Percentiles rank a stretch among this genome's conserved stretches.
Evolutionary conservation across 2,113 vertebrate species (phyloP).

Genomic region (Pseudorectes ferrugineus): DNA sequence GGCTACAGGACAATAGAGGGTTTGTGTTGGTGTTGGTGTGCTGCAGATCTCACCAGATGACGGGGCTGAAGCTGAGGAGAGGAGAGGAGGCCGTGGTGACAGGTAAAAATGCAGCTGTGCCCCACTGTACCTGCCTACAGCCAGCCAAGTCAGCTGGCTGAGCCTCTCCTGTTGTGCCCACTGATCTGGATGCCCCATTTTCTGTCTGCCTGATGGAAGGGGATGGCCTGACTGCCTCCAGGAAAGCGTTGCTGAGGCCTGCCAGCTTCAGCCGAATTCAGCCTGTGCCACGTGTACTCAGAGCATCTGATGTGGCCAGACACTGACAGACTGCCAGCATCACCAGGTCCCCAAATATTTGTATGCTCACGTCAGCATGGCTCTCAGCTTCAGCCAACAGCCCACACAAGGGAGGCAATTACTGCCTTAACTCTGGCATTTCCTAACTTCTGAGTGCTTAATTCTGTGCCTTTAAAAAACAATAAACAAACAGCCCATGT

Average conservation of each 20-base stretch:
- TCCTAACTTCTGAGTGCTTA: neutral
- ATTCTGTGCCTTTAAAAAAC: neutral
- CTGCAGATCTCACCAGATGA: neutral
- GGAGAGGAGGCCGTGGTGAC: neutral
- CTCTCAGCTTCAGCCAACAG: accelerated
- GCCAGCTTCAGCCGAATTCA: neutral
- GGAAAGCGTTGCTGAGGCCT: neutral
- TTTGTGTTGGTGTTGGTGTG: neutral
- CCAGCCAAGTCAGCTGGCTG: neutral
- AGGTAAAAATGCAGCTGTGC: neutral
- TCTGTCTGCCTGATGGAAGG: accelerated
- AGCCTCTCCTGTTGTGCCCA: neutral
- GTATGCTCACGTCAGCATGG: accelerated
- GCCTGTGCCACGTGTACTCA: neutral
- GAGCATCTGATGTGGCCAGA: neutral
- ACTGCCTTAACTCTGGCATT: neutral
- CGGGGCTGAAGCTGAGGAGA: neutral
- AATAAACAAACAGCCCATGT: neutral
- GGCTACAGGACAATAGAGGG: neutral
- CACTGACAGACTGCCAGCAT: neutral
- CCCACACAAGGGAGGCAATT: neutral
- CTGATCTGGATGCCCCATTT: neutral
- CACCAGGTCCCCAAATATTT: neutral
- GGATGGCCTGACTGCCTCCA: neutral
- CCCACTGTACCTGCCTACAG: neutral